Evolutionary conservation across 1,140 invertebrate species (phyloP).

Genomic region (Cydia amplana): DNA sequence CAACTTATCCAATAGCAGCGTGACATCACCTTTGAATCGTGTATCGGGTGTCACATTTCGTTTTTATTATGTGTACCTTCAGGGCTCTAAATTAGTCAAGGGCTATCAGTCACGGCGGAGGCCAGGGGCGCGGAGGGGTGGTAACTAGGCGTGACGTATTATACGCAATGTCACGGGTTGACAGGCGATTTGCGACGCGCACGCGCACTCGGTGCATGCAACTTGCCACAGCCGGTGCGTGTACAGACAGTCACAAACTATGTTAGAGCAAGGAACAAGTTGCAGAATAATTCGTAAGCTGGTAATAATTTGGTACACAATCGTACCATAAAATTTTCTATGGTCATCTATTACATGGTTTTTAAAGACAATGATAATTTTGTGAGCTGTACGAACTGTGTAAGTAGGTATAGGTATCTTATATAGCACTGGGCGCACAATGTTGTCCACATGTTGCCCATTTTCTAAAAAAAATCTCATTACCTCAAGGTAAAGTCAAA

Average conservation of each 20-base stretch:
- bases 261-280: neutral
- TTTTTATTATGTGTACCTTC: conserved; percentile 42
- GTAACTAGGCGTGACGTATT: conserved; percentile 59
- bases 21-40: conserved; percentile 40
- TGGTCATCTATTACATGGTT: too few relatives aligned
- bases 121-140: conserved; percentile 33
- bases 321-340: too few relatives aligned
- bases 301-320: too few relatives aligned
- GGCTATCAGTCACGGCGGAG: conserved; percentile 49
- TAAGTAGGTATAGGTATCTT: too few relatives aligned
- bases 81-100: conserved; percentile 55
- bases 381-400: too few relatives aligned
- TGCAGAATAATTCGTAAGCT: neutral
- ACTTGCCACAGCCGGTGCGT: conserved; percentile 3
- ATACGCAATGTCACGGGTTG: conserved; percentile 63
- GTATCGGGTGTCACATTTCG: conserved; percentile 29
- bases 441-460: too few relatives aligned
- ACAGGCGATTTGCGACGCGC: conserved; percentile 64
- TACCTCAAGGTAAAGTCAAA: too few relatives aligned
- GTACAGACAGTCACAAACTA: neutral
- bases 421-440: too few relatives aligned
- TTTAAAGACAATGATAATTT: too few relatives aligned
- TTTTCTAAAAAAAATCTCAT: too few relatives aligned
- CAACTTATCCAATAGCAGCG: conserved; percentile 26
- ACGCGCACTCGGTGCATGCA: conserved; percentile 40